phyloP scores from a whole-genome alignment of 1,140 invertebrate species.

The Caenorhabditis briggsae region DNA sequence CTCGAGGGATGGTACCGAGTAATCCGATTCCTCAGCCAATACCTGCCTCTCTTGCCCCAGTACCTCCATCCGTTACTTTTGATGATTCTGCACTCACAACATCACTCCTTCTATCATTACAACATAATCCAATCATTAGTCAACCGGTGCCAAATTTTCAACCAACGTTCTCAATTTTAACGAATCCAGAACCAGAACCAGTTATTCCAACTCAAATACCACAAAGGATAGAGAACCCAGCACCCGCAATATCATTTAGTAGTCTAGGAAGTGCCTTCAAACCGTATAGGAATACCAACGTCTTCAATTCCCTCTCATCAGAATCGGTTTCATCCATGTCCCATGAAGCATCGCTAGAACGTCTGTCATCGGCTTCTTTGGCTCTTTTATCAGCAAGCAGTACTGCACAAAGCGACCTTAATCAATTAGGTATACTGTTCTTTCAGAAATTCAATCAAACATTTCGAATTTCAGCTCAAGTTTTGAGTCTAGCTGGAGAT shows the following conservation, averaged over 20 bases:
- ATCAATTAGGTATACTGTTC: not conserved
- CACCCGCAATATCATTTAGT: constrained; percentile 14
- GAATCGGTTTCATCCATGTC: constrained; percentile 43
- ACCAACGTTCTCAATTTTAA: constrained; percentile 27
- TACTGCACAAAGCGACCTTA: constrained; percentile 10
- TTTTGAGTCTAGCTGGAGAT: constrained; percentile 12
- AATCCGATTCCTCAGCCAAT: constrained; percentile 16
- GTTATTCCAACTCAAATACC: not conserved
- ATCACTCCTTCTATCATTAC: constrained; percentile 10
- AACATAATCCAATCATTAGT: constrained; percentile 22
- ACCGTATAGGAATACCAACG: constrained; percentile 18
- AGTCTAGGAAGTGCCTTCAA: constrained; percentile 34
- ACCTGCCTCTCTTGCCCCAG: not conserved
- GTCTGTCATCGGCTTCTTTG: not conserved
- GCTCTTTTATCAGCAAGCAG: constrained; percentile 11
- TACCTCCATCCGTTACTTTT: not conserved
- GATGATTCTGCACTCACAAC: constrained; percentile 25
- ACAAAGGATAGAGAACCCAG: not conserved
- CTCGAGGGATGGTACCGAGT: constrained; percentile 24
- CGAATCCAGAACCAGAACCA: constrained; percentile 16
- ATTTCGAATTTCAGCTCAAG: not conserved
- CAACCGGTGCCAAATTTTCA: constrained; percentile 1
- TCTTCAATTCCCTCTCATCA: constrained; percentile 25
- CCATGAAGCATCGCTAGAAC: constrained; percentile 37
- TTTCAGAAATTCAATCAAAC: not conserved